Conservation (phyloP, 2,797 vertebrate genomes). For the Poecilia gillii region DNA sequence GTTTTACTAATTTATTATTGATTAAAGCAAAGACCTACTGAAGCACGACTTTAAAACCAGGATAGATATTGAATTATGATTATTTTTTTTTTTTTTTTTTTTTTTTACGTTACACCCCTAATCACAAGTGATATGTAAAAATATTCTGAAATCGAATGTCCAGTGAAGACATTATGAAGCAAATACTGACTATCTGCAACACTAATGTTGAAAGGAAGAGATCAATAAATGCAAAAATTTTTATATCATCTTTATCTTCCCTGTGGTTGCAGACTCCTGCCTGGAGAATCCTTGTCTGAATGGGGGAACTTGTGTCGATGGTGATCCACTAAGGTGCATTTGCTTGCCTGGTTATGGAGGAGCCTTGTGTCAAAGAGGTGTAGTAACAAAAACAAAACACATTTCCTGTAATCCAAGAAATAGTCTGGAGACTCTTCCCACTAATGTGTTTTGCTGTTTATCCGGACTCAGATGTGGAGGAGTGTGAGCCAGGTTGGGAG, state of each 20-base stretch:
- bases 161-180: not conserved
- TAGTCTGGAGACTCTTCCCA: not conserved
- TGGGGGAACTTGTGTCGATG: conserved; percentile 91
- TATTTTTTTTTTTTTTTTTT: not conserved
- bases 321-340: conserved; percentile 76
- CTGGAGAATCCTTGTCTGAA: conserved; percentile 89
- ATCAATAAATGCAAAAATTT: not conserved
- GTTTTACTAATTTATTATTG: not conserved
- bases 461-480: conserved; percentile 78
- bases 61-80: not conserved
- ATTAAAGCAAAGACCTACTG: not conserved
- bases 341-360: conserved; percentile 92
- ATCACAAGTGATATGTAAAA: not conserved
- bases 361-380: conserved; percentile 87
- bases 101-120: not conserved
- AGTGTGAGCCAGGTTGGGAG: conserved; percentile 89
- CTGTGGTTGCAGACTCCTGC: conserved; percentile 84
- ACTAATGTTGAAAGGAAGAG: not conserved
- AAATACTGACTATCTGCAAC: not conserved
- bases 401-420: not conserved
- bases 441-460: not conserved
- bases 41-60: not conserved
- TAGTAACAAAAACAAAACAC: conserved; percentile 15
- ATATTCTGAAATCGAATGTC: not conserved
- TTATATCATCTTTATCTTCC: not conserved